These are phyloP conservation scores for Lasiommata megera DNA, from an alignment of 2,888 invertebrate species.

Conservation along the genomic window DNA sequence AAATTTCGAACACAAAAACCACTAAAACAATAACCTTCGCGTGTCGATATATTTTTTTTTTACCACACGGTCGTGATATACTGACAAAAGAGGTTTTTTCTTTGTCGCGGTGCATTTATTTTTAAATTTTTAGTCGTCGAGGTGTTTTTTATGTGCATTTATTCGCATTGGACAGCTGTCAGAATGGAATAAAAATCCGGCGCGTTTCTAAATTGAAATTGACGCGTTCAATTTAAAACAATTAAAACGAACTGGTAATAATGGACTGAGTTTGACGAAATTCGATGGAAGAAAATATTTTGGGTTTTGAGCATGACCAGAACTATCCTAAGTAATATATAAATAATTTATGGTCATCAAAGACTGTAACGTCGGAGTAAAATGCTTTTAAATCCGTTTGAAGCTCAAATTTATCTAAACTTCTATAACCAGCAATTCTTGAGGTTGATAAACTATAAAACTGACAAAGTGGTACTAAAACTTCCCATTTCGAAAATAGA, in stretches of 20 bases:
- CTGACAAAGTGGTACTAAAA: too few species aligned
- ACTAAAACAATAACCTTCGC: conserved; percentile 40
- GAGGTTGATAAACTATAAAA: too few species aligned
- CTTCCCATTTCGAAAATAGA: too few species aligned
- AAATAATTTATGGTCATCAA: too few species aligned
- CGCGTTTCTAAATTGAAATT: conserved; percentile 70
- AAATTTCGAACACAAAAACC: conserved; percentile 51
- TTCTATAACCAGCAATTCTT: too few species aligned
- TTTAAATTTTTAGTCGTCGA: conserved; percentile 8
- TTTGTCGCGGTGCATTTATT: conserved; percentile 49
- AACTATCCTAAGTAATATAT: too few species aligned
- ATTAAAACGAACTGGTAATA: conserved; percentile 63
- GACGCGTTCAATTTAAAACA: conserved; percentile 78
- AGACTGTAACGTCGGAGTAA: too few species aligned
- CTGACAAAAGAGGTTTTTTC: conserved; percentile 40
- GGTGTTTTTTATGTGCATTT: conserved; percentile 39
- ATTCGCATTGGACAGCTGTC: conserved; percentile 56
- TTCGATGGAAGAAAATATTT: conserved; percentile 34
- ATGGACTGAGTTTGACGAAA: conserved; percentile 64
- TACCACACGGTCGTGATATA: conserved; percentile 27
- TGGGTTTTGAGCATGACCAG: background rate
- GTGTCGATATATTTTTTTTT: conserved; percentile 24
- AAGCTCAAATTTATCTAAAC: too few species aligned
- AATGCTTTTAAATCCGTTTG: too few species aligned
- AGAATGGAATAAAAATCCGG: conserved; percentile 54